Percentiles rank a stretch among this genome's conserved stretches.
phyloP scores from a whole-genome alignment of 2,888 invertebrate genomes.

The Teleogryllus oceanicus region DNA sequence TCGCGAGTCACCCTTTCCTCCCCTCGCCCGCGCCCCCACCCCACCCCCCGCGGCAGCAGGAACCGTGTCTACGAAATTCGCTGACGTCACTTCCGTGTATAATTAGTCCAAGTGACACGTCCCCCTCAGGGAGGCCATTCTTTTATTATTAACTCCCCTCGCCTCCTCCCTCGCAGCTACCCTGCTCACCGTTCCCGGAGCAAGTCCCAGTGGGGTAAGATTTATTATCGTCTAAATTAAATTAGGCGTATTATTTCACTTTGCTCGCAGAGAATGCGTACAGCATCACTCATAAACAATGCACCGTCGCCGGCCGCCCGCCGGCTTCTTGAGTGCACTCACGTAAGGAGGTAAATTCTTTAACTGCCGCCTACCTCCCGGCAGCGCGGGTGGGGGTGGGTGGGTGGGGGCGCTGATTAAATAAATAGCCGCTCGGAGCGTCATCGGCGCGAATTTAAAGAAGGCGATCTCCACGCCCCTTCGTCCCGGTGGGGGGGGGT shows the following conservation, averaged over 20 bases:
- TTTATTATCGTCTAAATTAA: conserved; percentile 36
- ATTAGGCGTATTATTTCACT: conserved; percentile 38
- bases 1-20: neutral
- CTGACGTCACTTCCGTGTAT: conserved; percentile 36
- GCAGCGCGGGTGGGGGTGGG: neutral
- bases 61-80: conserved; percentile 27
- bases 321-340: neutral
- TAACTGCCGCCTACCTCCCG: neutral
- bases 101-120: conserved; percentile 36
- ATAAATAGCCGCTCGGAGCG: too few relatives aligned
- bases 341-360: conserved; percentile 18
- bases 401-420: neutral
- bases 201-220: conserved; percentile 35
- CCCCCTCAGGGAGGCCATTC: conserved; percentile 35
- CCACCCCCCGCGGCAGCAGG: neutral
- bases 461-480: too few relatives aligned
- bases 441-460: too few relatives aligned
- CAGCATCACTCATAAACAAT: conserved; percentile 33
- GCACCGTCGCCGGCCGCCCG: conserved; percentile 18
- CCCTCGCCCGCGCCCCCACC: neutral
- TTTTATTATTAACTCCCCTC: conserved; percentile 34
- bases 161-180: conserved; percentile 21
- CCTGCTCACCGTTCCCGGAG: conserved; percentile 23
- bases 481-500: too few relatives aligned
- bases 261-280: conserved; percentile 30